Conservation (phyloP, 2,888 invertebrate species). For the Schizotus pectinicornis region DNA sequence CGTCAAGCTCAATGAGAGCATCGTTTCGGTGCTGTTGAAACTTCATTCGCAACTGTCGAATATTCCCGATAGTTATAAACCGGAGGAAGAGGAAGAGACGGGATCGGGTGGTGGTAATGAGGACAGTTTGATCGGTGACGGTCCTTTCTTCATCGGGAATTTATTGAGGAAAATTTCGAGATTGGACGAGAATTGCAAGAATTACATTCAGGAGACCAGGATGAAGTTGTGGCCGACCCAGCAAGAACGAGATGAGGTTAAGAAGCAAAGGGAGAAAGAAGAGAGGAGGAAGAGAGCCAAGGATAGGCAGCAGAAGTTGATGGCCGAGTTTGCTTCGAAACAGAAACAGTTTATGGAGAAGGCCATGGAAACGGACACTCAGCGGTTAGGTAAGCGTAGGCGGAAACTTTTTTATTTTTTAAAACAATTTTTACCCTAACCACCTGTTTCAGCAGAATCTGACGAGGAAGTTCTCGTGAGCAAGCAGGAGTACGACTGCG, state of each 20-base stretch:
- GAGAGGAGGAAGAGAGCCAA: constrained; percentile 84
- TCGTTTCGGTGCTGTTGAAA: constrained; percentile 86
- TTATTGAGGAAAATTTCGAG: constrained; percentile 78
- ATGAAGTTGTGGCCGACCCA: constrained; percentile 81
- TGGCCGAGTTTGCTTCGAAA: constrained; percentile 91
- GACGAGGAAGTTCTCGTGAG: constrained; percentile 64
- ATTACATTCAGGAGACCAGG: constrained; percentile 72
- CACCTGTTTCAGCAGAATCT: too few species aligned
- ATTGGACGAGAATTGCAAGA: constrained; percentile 73
- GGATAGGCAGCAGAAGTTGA: constrained; percentile 88
- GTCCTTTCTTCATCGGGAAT: constrained; percentile 84
- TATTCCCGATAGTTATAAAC: constrained; percentile 75
- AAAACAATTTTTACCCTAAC: too few species aligned
- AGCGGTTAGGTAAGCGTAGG: constrained; percentile 37
- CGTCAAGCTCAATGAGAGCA: constrained; percentile 77
- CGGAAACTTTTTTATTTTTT: constrained; percentile 2
- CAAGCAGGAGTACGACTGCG: constrained; percentile 87
- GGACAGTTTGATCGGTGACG: constrained; percentile 73
- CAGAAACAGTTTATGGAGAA: constrained; percentile 92
- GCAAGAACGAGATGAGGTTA: constrained; percentile 79
- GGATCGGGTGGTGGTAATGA: constrained; percentile 31
- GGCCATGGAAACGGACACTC: constrained; percentile 67
- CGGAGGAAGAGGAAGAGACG: constrained; percentile 53
- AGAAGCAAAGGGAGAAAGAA: constrained; percentile 74
- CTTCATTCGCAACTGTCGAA: constrained; percentile 91